These are phyloP conservation scores for Drosophila seclusa DNA, from an alignment of 2,888 invertebrate genomes.

Conservation along the genomic window DNA sequence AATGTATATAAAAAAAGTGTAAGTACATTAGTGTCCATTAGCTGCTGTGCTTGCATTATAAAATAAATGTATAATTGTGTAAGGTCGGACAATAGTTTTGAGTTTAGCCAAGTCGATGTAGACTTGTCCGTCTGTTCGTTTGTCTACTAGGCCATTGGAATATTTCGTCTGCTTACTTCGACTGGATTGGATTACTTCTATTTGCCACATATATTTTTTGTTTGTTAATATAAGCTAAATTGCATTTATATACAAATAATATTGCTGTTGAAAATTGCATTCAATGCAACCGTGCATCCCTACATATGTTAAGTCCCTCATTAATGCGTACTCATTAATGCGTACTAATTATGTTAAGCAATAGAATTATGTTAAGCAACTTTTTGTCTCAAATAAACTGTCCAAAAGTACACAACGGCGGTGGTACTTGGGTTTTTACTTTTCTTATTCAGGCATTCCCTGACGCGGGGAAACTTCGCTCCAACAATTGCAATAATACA, in stretches of 20 bases:
- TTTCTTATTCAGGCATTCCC: too few relatives aligned
- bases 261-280: too few relatives aligned
- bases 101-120: not conserved
- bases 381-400: too few relatives aligned
- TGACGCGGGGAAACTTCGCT: too few relatives aligned
- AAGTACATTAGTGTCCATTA: not conserved
- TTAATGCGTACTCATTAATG: too few relatives aligned
- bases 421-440: too few relatives aligned
- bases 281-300: too few relatives aligned
- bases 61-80: not conserved
- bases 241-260: not conserved
- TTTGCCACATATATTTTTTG: not conserved
- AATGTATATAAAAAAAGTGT: not conserved
- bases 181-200: not conserved
- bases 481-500: not conserved
- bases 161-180: not conserved
- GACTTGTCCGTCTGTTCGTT: not conserved
- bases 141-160: not conserved
- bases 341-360: too few relatives aligned
- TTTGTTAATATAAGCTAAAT: not conserved
- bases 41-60: not conserved
- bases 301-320: too few relatives aligned
- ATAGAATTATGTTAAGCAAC: too few relatives aligned
- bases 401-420: too few relatives aligned
- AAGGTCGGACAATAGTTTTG: not conserved